Base-by-base conservation (phyloP, 2,888 invertebrate genomes). In the Dendrolimus houi region DNA sequence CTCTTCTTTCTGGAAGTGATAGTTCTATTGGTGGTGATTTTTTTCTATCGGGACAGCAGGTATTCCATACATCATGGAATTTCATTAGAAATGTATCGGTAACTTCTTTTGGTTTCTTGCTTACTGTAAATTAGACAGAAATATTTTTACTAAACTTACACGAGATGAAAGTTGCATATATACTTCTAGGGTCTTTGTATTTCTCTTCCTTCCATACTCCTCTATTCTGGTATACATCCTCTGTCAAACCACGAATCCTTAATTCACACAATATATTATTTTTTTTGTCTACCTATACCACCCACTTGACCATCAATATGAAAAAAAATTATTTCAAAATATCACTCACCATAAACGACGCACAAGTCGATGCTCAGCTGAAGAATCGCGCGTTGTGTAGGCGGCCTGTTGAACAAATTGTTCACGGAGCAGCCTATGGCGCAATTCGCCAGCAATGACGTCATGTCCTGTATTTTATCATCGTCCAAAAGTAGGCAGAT, bases 331-430 rank as follows among this genome's bases (percentile, higher is more conserved):
- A 55, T 41, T 17, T 40, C 1, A 7, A 56, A 53, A 42, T 41
- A 2, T 42, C 14, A 68, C 81, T 68, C 52, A 88, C 87, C 81
- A 52, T 74, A 79, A 0, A 85, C 81, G 0, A 87, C 58, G 41
- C 81, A 81, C 10, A 85, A 64, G 56, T 91, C 90, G 0, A 87
- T 67, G 14, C 74, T 80, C 1, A 90, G 75, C 53, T 86, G 87
- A 52, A 85, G 52, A 1, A 89, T 58, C 0, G 82, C 82, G 1
- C 75, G 67, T 42, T 70, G 74, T 1, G 87, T 75, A 9, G 78
- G 78, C 54, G 78, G 64, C 0, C 85, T 72, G 0, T 69, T 64
- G 69, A 83, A 81, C 42, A 82, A 54, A 59, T 84, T 86, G 56
- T 47, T 55, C 0, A 68, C 59, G 0, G 69, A 58, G 52, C 81